phyloP scores from a whole-genome alignment of 2,888 invertebrate genomes.

The Dryobotodes eremita region DNA sequence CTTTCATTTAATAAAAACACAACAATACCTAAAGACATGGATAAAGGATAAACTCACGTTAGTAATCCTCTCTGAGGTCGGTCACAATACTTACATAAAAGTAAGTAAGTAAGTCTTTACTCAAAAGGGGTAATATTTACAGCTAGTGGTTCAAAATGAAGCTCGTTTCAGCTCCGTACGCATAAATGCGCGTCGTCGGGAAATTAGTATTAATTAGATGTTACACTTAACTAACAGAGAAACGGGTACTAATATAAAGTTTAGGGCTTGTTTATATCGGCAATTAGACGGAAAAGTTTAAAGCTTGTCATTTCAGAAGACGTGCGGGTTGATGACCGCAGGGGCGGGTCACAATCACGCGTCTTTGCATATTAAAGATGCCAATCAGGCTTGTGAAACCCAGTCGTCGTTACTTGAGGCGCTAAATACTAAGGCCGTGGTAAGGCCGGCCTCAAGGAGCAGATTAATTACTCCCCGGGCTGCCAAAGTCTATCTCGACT shows the following conservation, averaged over 20 bases:
- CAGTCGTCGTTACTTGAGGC: slow-evolving; percentile 77
- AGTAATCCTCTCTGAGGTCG: slow-evolving; percentile 46
- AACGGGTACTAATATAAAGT: slow-evolving; percentile 50
- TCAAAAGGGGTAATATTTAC: slow-evolving; percentile 52
- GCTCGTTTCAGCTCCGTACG: slow-evolving; percentile 37
- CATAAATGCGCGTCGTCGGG: slow-evolving; percentile 34
- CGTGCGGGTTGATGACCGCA: not conserved
- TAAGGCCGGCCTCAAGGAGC: slow-evolving; percentile 66
- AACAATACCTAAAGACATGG: slow-evolving; percentile 41
- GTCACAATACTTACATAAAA: slow-evolving; percentile 61
- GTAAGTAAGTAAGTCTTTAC: slow-evolving; percentile 40
- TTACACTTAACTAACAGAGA: slow-evolving; percentile 60
- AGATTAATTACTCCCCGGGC: slow-evolving; percentile 80
- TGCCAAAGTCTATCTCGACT: slow-evolving; percentile 64
- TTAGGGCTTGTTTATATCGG: slow-evolving; percentile 62
- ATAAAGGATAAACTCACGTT: slow-evolving; percentile 63
- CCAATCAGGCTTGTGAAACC: slow-evolving; percentile 77
- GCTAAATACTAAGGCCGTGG: slow-evolving; percentile 69
- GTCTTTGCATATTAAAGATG: slow-evolving; percentile 82
- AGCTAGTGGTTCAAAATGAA: slow-evolving; percentile 60
- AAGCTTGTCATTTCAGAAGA: slow-evolving; percentile 38
- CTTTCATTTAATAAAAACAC: slow-evolving; percentile 52
- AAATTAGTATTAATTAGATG: slow-evolving; percentile 66
- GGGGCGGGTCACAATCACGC: slow-evolving; percentile 47
- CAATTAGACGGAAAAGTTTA: slow-evolving; percentile 59